Base-by-base conservation (phyloP, 2,113 vertebrate species). In the Podilymbus podiceps region DNA sequence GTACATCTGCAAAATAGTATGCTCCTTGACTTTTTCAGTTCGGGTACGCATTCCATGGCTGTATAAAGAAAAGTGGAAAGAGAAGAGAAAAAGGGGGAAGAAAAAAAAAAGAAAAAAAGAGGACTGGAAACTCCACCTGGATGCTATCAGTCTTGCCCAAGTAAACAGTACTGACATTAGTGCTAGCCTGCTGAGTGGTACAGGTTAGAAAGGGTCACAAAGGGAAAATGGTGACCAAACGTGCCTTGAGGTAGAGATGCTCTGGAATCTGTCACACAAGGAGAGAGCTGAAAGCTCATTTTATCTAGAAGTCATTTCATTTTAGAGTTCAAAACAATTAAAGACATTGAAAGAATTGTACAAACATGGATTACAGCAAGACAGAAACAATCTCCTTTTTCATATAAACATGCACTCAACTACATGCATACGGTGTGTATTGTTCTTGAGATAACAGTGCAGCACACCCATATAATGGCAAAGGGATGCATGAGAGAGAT, bases 131-230 rank as follows among this genome's bases (percentile, higher is more conserved):
- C 97, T 98, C 98, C 99, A 99, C 99, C 99, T 99, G 99, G 99
- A 99, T 97, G 99, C 98, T 98, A 99, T 99, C 99, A 99, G 98
- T 99, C 99, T 99, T 98, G 97, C 97, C 97, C 97, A 99, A 98
- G 98, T 99, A 99, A 99, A 99, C 99, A 99, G 98, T 98, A 98
- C 98, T 98, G 98, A 99, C 99, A 99, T 99, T 98, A 98, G 99
- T 98, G 97, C 98, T 98, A 96, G 98, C 99, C 98, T 98, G 98
- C 98, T 99, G 99, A 98, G 98, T 99, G 98, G 98, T 98, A 98
- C 98, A 98, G 99, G 99, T 99, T 99, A 98, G 98, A 92, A 98
- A 97, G 98, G 99, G 99, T 99, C 99, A 99, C 97, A 97, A 97
- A 98, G 98, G 99, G 98, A 98, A 99, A 99, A 98, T 94, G 98